phyloP scores from a whole-genome alignment of 2,888 invertebrate genomes.

The Muschampia plurimacula region DNA sequence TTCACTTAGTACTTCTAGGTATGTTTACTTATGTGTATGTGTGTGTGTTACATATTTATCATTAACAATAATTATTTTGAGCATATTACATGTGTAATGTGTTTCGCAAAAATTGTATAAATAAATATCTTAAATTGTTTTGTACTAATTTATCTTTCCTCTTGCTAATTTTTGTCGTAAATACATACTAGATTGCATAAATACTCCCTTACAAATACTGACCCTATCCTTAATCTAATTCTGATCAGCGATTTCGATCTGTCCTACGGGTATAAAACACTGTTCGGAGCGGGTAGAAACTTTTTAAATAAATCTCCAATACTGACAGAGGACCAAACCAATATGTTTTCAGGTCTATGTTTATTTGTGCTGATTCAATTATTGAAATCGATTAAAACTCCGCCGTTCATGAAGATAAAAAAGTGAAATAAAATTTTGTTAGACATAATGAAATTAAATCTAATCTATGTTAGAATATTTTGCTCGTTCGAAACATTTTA shows the following conservation, averaged over 20 bases:
- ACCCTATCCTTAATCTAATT: conserved; percentile 47
- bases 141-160: background rate
- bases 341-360: conserved; percentile 50
- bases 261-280: conserved; percentile 45
- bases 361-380: conserved; percentile 33
- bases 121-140: background rate
- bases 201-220: conserved; percentile 30
- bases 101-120: background rate
- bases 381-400: conserved; percentile 21
- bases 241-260: conserved; percentile 48
- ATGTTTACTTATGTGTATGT: no score
- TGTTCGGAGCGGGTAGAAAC: conserved; percentile 54
- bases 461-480: conserved; percentile 8
- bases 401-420: conserved; percentile 1
- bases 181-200: conserved; percentile 9
- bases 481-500: background rate
- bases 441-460: conserved; percentile 1
- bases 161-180: conserved; percentile 5
- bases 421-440: conserved; percentile 3
- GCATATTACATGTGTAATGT: background rate
- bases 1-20: no score
- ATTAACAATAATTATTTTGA: no score
- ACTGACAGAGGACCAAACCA: conserved; percentile 66
- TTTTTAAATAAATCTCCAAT: conserved; percentile 76
- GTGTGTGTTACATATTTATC: no score